These are phyloP conservation scores for Drosophila tristis DNA, from an alignment of 1,140 invertebrate genomes.

Conservation along the genomic window DNA sequence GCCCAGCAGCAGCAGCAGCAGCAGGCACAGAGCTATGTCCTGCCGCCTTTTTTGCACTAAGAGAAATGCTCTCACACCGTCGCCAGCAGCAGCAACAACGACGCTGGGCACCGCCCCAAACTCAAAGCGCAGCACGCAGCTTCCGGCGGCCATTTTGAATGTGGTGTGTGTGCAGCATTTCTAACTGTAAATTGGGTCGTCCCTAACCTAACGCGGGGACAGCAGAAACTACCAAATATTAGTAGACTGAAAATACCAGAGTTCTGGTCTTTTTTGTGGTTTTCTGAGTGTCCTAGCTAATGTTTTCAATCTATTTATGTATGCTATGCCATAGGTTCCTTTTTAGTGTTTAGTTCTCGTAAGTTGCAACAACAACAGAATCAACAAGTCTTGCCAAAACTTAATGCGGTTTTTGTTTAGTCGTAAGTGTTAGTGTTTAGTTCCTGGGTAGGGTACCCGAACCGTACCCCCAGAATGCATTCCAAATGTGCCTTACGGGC, in stretches of 20 bases:
- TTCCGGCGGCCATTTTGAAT: slow-evolving; percentile 71
- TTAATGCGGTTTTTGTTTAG: slow-evolving; percentile 54
- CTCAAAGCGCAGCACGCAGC: slow-evolving; percentile 17
- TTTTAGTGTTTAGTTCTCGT: slow-evolving; percentile 44
- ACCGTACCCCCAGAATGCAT: slow-evolving; percentile 56
- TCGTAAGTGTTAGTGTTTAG: slow-evolving; percentile 37
- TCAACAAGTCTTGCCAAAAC: slow-evolving; percentile 82
- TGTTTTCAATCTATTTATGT: slow-evolving; percentile 19
- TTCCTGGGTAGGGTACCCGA: neutral
- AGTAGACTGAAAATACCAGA: neutral
- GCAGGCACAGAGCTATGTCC: slow-evolving; percentile 77
- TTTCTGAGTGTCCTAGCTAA: slow-evolving; percentile 17
- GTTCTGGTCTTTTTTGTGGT: neutral
- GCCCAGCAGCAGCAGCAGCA: slow-evolving; percentile 53
- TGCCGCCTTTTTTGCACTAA: slow-evolving; percentile 84
- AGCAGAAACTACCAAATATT: slow-evolving; percentile 20
- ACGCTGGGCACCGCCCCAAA: slow-evolving; percentile 37
- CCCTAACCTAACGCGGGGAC: slow-evolving; percentile 8
- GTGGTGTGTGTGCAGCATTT: slow-evolving; percentile 66
- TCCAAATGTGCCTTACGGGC: slow-evolving; percentile 79
- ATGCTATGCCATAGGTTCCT: slow-evolving; percentile 66
- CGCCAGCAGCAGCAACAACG: slow-evolving; percentile 56
- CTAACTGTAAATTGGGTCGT: slow-evolving; percentile 23
- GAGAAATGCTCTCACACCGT: slow-evolving; percentile 82
- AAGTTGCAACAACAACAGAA: slow-evolving; percentile 75